phyloP scores from a whole-genome alignment of 2,797 vertebrate species.

The Amblyraja radiata region DNA sequence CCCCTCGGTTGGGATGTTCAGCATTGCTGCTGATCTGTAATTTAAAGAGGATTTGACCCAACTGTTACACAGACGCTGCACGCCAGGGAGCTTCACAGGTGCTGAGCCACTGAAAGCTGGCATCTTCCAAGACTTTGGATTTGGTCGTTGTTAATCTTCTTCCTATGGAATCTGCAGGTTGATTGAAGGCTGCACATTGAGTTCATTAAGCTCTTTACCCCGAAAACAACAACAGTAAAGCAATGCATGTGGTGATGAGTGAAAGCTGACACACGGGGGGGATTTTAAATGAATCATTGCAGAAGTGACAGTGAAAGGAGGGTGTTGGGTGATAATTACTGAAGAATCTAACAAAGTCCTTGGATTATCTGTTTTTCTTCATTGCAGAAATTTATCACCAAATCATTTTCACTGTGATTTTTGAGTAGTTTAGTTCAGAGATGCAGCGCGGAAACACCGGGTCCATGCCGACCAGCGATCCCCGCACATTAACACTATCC shows the following conservation, averaged over 20 bases:
- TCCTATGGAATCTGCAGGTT: neutral
- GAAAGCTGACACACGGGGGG: neutral
- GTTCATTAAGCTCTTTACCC: neutral
- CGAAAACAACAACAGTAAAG: neutral
- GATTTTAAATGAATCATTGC: neutral
- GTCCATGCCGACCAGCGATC: no score
- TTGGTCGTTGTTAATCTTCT: neutral
- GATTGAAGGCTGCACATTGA: neutral
- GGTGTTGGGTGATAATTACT: neutral
- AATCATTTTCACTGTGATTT: neutral
- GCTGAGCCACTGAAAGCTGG: neutral
- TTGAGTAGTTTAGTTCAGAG: neutral
- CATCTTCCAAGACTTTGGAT: neutral
- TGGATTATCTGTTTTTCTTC: neutral
- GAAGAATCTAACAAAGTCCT: neutral
- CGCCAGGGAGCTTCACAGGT: neutral
- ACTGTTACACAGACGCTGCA: neutral
- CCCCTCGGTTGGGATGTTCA: neutral
- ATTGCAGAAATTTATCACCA: neutral
- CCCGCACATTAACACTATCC: no score
- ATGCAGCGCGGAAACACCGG: no score
- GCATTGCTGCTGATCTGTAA: neutral
- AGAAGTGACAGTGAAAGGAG: neutral
- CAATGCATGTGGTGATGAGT: neutral
- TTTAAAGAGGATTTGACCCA: constrained; percentile 27